phyloP scores from a whole-genome alignment of 2,888 invertebrate genomes.

The Chorisops tibialis region DNA sequence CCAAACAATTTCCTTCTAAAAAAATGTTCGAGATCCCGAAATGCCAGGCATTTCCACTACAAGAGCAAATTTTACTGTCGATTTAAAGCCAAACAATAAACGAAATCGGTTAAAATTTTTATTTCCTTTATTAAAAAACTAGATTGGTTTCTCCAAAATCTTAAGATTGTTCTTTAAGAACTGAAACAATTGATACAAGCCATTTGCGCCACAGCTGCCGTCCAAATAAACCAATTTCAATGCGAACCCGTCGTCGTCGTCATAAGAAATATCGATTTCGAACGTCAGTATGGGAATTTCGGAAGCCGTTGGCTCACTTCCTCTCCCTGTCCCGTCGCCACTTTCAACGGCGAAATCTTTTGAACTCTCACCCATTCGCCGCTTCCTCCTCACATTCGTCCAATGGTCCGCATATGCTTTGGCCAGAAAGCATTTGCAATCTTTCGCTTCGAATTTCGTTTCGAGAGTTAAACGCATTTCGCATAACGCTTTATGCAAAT shows the following conservation, averaged over 20 bases:
- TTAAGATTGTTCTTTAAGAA: conserved; percentile 14
- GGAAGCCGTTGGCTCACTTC: neutral
- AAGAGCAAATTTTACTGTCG: no score
- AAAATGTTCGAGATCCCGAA: no score
- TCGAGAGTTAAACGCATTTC: conserved; percentile 13
- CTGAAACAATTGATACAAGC: conserved; percentile 12
- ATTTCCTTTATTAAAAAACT: no score
- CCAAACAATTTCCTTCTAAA: no score
- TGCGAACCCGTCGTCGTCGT: neutral
- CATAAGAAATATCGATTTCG: conserved; percentile 2
- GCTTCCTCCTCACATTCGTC: conserved; percentile 16
- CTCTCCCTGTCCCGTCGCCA: neutral
- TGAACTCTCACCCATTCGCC: conserved; percentile 2
- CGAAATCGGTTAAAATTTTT: no score
- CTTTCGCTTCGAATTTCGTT: neutral
- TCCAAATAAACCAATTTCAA: conserved; percentile 16
- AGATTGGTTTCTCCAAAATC: neutral
- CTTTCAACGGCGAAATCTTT: neutral
- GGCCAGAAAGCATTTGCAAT: neutral
- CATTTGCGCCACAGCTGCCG: conserved; percentile 8
- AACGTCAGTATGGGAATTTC: conserved; percentile 15
- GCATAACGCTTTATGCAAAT: conserved; percentile 6
- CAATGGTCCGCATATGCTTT: conserved; percentile 16
- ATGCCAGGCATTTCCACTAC: no score
- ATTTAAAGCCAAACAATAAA: no score